Base-by-base conservation (phyloP, 2,797 vertebrate genomes). In the Chaetophractus vellerosus region DNA sequence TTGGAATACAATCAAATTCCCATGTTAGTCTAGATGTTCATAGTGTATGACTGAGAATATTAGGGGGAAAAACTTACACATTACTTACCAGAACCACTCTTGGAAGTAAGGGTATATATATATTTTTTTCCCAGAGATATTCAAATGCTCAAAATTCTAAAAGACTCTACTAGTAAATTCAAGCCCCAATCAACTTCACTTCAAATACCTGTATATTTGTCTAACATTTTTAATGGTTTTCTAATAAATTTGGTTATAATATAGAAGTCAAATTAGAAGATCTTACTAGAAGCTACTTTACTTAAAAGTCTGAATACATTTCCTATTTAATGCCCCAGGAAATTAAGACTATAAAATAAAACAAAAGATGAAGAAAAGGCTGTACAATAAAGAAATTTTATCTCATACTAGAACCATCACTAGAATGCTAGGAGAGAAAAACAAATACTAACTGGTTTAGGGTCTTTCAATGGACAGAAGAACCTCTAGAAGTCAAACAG, bases 81-180 rank as follows among this genome's bases (percentile, higher is more conserved):
- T 88, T 93, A 92, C 92, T 96, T 96, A 96, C 87, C 87, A 91
- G 85, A 96, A 52, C 82, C 18, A 88, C n/a, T 87, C 88, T 93
- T 90, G 63, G 5, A 85, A 85, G 26, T 64, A 88, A 41, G 9
- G 24, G 23, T 5, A 76, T 69, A 31, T 80, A 19, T 5, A 76
- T 69, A 31, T 80, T 82, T 74, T 88, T 92, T 26, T 36, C 88
- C 50, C 89, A 72, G 31, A 97, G 90, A 14, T 26, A 97, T 85
- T 72, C 94, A 82, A 97, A 86, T 8, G 14, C 76, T 96, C 52
- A 96, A 95, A 45, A 92, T 50, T 95, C 24, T 83, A 72, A 78
- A 88, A 69, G 66, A 95, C 9, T 33, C 80, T 96, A 96, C 23
- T 96, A 96, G 96, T 88, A 98, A 97, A 98, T 90, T 98, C 96